A percentile compares a stretch with the other conserved stretches of the same genome.
Conservation (phyloP, 1,140 invertebrate genomes). For the Rhagoletis pomonella region DNA sequence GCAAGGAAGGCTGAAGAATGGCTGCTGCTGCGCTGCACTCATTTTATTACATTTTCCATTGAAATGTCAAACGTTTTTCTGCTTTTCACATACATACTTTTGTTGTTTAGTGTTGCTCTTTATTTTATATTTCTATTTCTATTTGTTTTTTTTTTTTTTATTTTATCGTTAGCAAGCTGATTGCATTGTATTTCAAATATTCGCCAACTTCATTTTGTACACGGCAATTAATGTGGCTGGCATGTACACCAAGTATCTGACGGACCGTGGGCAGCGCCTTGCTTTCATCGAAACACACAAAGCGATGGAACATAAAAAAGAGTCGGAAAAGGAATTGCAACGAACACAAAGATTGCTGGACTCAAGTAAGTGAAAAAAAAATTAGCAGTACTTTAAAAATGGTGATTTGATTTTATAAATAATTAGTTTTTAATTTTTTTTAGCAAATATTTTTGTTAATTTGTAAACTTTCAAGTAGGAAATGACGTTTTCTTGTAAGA, state of each 20-base stretch:
- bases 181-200: constrained; percentile 81
- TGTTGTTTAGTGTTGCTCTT: constrained; percentile 54
- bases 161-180: constrained; percentile 58
- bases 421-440: no score
- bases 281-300: constrained; percentile 96
- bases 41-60: background rate
- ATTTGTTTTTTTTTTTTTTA: background rate
- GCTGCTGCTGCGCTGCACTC: background rate
- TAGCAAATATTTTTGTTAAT: no score
- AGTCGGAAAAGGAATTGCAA: constrained; percentile 95
- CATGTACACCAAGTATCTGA: constrained; percentile 97
- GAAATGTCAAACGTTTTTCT: background rate
- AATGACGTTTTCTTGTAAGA: no score
- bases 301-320: constrained; percentile 95
- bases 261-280: constrained; percentile 94
- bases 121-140: background rate
- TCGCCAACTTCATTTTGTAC: constrained; percentile 88
- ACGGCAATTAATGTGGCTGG: constrained; percentile 93
- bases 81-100: constrained; percentile 10
- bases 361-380: constrained; percentile 79
- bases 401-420: no score
- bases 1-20: background rate
- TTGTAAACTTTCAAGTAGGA: no score
- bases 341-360: constrained; percentile 93
- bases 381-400: background rate